A percentile compares a stretch with the other conserved stretches of the same genome.
Conservation (phyloP, 2,888 invertebrate species). For the Sphaerophoria rueppellii region DNA sequence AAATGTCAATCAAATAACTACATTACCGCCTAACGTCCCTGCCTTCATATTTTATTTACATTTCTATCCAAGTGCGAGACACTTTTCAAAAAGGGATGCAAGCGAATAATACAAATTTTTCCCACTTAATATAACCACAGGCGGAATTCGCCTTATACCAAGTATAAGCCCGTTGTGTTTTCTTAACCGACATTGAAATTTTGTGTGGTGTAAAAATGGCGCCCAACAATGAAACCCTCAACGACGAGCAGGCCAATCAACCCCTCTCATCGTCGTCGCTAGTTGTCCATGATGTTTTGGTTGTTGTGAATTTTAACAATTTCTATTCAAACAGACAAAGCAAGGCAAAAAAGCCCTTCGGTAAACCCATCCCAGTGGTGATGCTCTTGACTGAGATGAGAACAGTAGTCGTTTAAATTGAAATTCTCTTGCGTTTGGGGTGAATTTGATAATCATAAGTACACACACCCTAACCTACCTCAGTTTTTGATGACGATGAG, state of each 20-base stretch:
- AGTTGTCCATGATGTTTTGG: not conserved
- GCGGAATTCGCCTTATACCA: slow-evolving; percentile 2
- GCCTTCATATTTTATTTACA: not conserved
- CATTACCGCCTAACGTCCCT: not conserved
- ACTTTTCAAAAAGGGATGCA: slow-evolving; percentile 26
- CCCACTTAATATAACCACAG: slow-evolving; percentile 33
- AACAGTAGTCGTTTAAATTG: slow-evolving; percentile 37
- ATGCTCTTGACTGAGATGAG: slow-evolving; percentile 25
- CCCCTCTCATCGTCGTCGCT: slow-evolving; percentile 7
- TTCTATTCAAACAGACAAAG: slow-evolving; percentile 37
- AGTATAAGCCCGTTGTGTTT: slow-evolving; percentile 38
- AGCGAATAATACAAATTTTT: slow-evolving; percentile 22
- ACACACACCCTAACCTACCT: slow-evolving; percentile 68
- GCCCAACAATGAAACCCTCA: slow-evolving; percentile 48
- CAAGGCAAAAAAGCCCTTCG: slow-evolving; percentile 35
- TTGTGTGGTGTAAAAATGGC: slow-evolving; percentile 65
- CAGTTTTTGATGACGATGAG: not conserved
- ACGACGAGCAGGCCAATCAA: slow-evolving; percentile 48
- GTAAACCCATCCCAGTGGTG: slow-evolving; percentile 16
- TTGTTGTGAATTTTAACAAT: slow-evolving; percentile 27
- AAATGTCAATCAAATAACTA: slow-evolving; percentile 63
- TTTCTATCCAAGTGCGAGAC: not conserved
- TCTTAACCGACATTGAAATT: slow-evolving; percentile 68
- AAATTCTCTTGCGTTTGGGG: slow-evolving; percentile 27
- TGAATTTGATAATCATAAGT: not conserved